Evolutionary conservation across 2,888 invertebrate species (phyloP), one percentile per base, ranked within the genome.

Genomic region (Lochmaea crataegi): DNA sequence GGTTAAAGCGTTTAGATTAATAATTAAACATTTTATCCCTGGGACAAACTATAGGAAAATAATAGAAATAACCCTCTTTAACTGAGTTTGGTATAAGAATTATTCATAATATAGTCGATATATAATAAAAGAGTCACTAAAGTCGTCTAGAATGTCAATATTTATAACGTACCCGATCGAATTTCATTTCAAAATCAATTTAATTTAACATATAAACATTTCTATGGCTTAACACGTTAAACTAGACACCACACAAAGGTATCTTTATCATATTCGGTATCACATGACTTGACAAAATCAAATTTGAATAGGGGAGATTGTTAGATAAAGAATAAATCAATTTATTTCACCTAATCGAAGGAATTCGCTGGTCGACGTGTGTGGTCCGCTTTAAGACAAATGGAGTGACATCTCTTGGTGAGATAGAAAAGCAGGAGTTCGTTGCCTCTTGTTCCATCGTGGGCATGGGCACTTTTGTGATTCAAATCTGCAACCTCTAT

Each of bases 361-460:
- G 70, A 68, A 72, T 68, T 71, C 74, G 68, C 58, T 68, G 66
- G 65, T 76, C 80, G 69, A 69, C 79, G 75, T 80, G 80, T 80
- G 80, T 80, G 80, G 80, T 80, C 79, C 76, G 63, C 70, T 67
- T 66, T 71, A 71, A 67, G 68, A 69, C 53, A 41, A 71, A 66
- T 48, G 64, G 22, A 71, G 71, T 71, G 71, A 71, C 74, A 74
- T 71, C 74, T 74, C 65, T 56, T 32, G 73, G 66, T 60, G 45
- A 63, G 65, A 66, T 45, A 14, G 26, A 32, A 22, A 70, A 73
- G 12, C 67, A 42, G 63, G 38, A 57, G 72, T 72, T 72, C 60
- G 71, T 71, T 71, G 61, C 38, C 71, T 48, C 26, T 60, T 65
- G 32, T 58, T 14, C 26, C 32, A 60, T 32, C 58, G 32, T 60